Evolutionary conservation across 2,888 invertebrate genomes (phyloP).

Genomic region (Aphelenchoides bicaudatus): DNA sequence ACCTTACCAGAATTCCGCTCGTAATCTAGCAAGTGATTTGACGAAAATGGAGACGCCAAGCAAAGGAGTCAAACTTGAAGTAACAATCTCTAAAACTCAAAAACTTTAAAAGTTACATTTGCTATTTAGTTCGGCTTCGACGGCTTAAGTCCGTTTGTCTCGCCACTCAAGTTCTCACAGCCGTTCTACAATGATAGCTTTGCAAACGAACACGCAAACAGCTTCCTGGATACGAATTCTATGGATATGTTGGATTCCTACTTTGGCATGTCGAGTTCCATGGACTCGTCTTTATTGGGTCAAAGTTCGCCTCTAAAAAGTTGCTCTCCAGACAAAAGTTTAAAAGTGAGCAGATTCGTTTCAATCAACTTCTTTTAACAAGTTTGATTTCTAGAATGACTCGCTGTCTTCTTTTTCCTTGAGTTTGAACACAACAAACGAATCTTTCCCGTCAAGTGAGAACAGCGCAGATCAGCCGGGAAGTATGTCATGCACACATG

Average conservation of each 20-base stretch:
- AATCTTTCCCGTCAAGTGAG: neutral
- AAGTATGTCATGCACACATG: constrained; percentile 1
- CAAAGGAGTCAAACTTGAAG: neutral
- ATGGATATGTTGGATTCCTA: neutral
- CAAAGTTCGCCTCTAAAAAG: neutral
- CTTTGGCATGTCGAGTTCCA: neutral
- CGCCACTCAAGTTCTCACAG: too few species aligned
- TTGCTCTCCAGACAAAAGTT: neutral
- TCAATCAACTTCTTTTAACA: neutral
- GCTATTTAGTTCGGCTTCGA: too few species aligned
- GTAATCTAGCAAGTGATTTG: too few species aligned
- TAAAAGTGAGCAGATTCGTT: neutral
- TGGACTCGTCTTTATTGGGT: neutral
- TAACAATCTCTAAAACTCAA: too few species aligned
- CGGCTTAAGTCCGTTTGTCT: too few species aligned
- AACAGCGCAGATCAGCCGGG: neutral
- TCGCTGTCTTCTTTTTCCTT: neutral
- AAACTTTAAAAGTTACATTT: too few species aligned
- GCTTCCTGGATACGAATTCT: too few species aligned
- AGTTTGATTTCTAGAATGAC: neutral
- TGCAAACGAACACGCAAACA: too few species aligned
- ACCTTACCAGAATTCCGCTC: neutral
- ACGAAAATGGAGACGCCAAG: neutral
- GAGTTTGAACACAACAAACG: neutral
- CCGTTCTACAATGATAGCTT: too few species aligned